Evolutionary conservation across 2,797 vertebrate species (phyloP).

Genomic region (Sebastes ruberrimus): DNA sequence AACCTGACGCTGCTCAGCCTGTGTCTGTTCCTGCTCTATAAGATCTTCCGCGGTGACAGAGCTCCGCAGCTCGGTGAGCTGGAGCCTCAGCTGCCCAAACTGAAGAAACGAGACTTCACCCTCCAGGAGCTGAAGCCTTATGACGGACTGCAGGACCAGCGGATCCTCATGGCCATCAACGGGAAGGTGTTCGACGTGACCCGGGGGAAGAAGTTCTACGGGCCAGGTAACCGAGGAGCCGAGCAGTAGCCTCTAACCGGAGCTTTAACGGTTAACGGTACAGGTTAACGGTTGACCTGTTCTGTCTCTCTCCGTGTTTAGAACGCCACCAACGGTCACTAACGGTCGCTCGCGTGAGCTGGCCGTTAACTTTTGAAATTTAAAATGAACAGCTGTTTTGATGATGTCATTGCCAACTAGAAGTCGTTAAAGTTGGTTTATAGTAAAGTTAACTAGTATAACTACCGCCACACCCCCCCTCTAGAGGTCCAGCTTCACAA

Average conservation of each 20-base stretch:
- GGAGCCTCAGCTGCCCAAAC: conserved; percentile 83
- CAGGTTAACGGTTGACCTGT: too few species aligned
- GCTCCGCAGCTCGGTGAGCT: conserved; percentile 72
- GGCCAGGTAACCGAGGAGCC: conserved; percentile 82
- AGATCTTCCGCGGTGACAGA: conserved; percentile 91
- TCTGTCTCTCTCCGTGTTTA: not conserved
- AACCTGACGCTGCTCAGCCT: conserved; percentile 92
- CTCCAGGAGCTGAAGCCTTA: conserved; percentile 86
- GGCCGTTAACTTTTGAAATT: too few species aligned
- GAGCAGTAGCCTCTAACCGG: too few species aligned
- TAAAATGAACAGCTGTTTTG: too few species aligned
- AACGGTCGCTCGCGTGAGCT: not conserved
- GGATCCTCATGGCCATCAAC: conserved; percentile 95
- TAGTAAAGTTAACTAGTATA: not conserved
- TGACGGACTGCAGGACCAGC: conserved; percentile 85
- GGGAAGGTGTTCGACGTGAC: conserved; percentile 97
- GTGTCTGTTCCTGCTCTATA: conserved; percentile 92
- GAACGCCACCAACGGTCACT: not conserved
- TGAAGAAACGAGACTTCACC: conserved; percentile 92
- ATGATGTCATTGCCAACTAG: not conserved
- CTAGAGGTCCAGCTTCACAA: conserved; percentile 46
- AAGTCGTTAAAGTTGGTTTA: not conserved
- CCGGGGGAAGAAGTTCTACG: conserved; percentile 93
- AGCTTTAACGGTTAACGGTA: too few species aligned
- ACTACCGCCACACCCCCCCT: conserved; percentile 50